Evolutionary conservation across 1,140 invertebrate genomes (phyloP).

Genomic region (Drosophila albomicans): DNA sequence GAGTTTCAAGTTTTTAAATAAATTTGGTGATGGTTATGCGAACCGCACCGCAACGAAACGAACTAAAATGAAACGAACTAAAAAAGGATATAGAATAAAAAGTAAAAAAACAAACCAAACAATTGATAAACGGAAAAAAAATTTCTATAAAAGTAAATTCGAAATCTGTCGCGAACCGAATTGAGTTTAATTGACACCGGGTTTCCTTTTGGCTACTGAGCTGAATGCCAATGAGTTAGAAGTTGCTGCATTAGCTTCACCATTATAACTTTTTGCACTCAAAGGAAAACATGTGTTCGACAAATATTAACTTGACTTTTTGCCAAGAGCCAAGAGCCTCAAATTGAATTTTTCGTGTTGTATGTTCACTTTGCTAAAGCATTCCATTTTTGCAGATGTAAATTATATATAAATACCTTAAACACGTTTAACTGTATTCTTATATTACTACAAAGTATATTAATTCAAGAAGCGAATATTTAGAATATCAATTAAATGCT

Average conservation of each 20-base stretch:
- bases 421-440: no score
- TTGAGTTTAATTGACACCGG: slow-evolving; percentile 62
- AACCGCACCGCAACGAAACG: slow-evolving; percentile 11
- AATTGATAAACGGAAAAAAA: slow-evolving; percentile 23
- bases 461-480: no score
- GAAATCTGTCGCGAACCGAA: slow-evolving; percentile 51
- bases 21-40: slow-evolving; percentile 66
- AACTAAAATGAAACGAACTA: neutral
- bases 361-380: no score
- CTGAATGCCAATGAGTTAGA: slow-evolving; percentile 19
- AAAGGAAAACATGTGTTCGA: neutral
- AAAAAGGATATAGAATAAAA: neutral
- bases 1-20: slow-evolving; percentile 65
- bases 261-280: neutral
- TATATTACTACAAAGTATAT: no score
- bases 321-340: no score
- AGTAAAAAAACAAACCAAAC: neutral
- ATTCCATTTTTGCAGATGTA: no score
- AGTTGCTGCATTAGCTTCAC: neutral
- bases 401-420: no score
- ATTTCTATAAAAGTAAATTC: slow-evolving; percentile 34
- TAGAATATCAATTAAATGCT: no score
- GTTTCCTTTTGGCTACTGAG: slow-evolving; percentile 9
- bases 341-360: no score
- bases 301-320: neutral